Conservation (phyloP, 2,888 invertebrate genomes). For the Athalia circularis region DNA sequence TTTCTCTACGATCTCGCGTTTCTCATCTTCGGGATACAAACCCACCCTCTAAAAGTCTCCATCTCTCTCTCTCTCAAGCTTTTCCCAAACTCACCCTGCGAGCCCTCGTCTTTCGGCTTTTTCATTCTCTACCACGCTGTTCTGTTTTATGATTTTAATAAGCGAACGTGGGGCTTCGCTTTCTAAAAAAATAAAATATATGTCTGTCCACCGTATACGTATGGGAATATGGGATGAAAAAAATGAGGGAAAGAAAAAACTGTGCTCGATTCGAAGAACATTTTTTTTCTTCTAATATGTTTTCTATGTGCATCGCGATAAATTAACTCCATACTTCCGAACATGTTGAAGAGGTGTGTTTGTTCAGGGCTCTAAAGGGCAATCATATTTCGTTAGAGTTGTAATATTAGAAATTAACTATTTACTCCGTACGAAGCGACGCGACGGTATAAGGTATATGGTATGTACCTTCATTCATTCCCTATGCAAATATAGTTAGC, state of each 20-base stretch:
- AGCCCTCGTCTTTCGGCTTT: constrained; percentile 49
- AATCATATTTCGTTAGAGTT: constrained; percentile 15
- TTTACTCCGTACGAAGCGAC: neutral
- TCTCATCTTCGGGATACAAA: constrained; percentile 49
- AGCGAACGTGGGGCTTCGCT: constrained; percentile 46
- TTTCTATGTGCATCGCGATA: neutral
- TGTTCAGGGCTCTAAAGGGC: neutral
- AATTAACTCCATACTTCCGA: neutral
- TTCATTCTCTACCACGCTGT: constrained; percentile 50
- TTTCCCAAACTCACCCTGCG: constrained; percentile 12
- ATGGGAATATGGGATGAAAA: no score
- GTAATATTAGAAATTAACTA: constrained; percentile 20
- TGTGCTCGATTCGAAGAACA: no score
- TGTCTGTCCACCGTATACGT: no score
- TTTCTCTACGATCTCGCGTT: constrained; percentile 48
- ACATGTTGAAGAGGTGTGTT: neutral
- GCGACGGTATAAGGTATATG: neutral
- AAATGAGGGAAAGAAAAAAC: no score
- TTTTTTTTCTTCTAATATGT: no score
- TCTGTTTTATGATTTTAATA: constrained; percentile 67
- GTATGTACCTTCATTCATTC: neutral
- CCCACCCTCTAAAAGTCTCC: constrained; percentile 47
- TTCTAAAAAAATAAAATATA: constrained; percentile 21
- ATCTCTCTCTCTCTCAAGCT: constrained; percentile 43
- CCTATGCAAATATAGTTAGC: constrained; percentile 10